Evolutionary conservation across 2,888 invertebrate genomes (phyloP).

Genomic region (Cerceris rybyensis): DNA sequence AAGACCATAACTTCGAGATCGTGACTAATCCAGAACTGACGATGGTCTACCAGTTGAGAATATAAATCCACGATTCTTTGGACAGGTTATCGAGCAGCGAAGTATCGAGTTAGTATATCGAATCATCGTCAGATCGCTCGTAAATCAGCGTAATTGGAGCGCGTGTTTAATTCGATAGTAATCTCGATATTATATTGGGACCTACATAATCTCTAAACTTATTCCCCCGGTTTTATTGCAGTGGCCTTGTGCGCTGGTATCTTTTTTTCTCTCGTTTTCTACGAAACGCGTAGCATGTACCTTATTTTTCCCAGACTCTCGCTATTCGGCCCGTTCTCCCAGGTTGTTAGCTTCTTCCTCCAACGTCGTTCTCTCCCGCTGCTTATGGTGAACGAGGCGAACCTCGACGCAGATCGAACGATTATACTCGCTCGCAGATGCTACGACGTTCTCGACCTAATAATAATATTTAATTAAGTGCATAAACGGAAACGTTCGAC

Average conservation of each 20-base stretch:
- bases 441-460: slow-evolving; percentile 25
- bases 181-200: neutral
- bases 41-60: too few relatives aligned
- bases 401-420: slow-evolving; percentile 64
- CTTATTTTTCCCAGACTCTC: slow-evolving; percentile 20
- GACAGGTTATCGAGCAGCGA: too few relatives aligned
- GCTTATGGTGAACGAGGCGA: slow-evolving; percentile 19
- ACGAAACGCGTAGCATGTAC: slow-evolving; percentile 31
- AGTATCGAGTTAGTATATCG: neutral
- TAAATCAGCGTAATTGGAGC: neutral
- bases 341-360: neutral
- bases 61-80: too few relatives aligned
- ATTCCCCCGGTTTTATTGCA: neutral
- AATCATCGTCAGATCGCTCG: neutral
- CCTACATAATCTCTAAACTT: slow-evolving; percentile 9
- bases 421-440: slow-evolving; percentile 62
- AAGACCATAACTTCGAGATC: too few relatives aligned
- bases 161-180: neutral
- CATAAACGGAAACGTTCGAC: neutral
- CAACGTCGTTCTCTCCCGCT: slow-evolving; percentile 1
- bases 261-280: slow-evolving; percentile 9
- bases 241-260: neutral
- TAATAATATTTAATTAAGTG: slow-evolving; percentile 21
- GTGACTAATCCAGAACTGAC: too few relatives aligned
- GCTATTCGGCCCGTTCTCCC: slow-evolving; percentile 3